These are phyloP conservation scores for Girardinus metallicus DNA, from an alignment of 2,797 vertebrate genomes.

Conservation along the genomic window DNA sequence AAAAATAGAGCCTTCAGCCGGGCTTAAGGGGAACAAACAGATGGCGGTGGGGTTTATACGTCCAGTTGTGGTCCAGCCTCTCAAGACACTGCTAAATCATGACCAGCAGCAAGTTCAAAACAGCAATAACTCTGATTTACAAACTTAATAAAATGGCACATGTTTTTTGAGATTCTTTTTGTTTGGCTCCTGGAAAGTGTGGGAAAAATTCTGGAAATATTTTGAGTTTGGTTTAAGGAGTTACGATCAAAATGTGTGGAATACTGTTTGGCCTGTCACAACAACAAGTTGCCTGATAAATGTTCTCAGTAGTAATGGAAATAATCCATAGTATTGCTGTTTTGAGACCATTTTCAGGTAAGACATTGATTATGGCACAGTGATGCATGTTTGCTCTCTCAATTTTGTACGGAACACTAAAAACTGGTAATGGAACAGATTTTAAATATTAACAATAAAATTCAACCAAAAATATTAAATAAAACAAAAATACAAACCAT, in stretches of 20 bases:
- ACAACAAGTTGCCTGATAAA: no score
- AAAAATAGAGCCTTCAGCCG: neutral
- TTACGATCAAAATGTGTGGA: neutral
- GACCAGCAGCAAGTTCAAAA: neutral
- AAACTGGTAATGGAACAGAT: no score
- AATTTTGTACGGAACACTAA: no score
- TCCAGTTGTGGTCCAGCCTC: neutral
- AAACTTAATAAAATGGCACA: neutral
- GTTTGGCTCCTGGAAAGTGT: neutral
- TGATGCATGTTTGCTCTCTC: no score
- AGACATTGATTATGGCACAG: no score
- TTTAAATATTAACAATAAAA: no score
- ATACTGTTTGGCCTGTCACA: neutral
- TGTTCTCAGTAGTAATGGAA: no score
- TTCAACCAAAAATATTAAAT: no score
- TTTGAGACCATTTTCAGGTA: no score
- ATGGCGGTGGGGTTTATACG: neutral
- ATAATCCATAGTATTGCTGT: no score
- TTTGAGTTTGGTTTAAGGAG: neutral
- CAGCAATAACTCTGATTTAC: neutral
- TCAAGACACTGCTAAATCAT: neutral
- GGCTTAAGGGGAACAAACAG: neutral
- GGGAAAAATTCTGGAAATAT: neutral
- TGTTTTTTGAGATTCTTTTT: neutral
- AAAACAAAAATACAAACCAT: no score